Evolutionary conservation across 2,113 vertebrate species (phyloP), one percentile per base, ranked within the genome.

Genomic region (Chloroceryle aenea): DNA sequence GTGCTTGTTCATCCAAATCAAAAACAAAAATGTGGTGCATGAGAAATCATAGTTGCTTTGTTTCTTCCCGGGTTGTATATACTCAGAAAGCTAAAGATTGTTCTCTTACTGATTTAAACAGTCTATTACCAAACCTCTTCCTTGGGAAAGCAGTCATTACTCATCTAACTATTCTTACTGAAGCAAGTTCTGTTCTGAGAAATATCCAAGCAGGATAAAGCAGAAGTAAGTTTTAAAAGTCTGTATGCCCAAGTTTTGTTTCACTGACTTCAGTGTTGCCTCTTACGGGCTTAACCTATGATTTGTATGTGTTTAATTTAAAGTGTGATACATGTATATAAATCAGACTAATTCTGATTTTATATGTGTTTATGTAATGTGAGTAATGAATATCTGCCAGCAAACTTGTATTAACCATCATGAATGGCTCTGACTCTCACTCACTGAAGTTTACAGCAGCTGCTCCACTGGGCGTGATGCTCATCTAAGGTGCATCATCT

Each of bases 291-390:
- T 64, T 96, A 92, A 96, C 95, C 93, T 94, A 86, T 96, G 93
- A 96, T 97, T 95, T 96, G 61, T 89, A 96, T 0, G 95, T 94
- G 95, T 96, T 95, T 94, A 96, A 97, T 97, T 97, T 96, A 90
- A 94, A 81, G 83, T 25, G 56, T 22, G 55, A 87, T 80, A 55
- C 77, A 77, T 84, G 53, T 64, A 71, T 85, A 93, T 75, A 93
- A n/a, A 84, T 52, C 3, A 10, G 74, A 47, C 86, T 88, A 93
- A 95, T 43, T 88, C 76, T 48, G 69, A 77, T 94, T 95, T 95
- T 77, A 83, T 93, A 84, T 48, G 42, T 93, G 52, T 94, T 93
- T 95, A 86, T 92, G 61, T 78, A 93, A 93, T 3, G 13, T 32
- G 25, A 23, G 20, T 74, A 84, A 85, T 38, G 45, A 90, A 91